Evolutionary conservation across 2,113 vertebrate species (phyloP).

Genomic region (zebrafish (Danio rerio)): DNA sequence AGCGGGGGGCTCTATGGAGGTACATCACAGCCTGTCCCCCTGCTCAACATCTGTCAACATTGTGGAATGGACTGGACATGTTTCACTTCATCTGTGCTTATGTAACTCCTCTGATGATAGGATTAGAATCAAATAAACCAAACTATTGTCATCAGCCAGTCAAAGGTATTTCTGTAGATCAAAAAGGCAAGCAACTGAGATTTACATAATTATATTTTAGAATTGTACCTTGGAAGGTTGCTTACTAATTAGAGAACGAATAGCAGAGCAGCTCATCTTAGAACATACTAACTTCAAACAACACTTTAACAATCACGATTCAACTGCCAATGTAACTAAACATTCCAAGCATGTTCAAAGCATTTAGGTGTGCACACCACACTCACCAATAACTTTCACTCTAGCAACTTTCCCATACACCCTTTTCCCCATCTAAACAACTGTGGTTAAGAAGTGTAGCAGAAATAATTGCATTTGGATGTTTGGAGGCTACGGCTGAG

Average conservation of each 20-base stretch:
- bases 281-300: background rate
- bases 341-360: background rate
- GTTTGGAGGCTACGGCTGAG: slow-evolving; percentile 19
- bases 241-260: background rate
- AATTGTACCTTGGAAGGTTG: background rate
- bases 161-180: background rate
- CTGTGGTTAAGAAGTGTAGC: background rate
- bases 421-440: slow-evolving; percentile 3
- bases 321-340: background rate
- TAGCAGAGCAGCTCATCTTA: background rate
- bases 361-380: background rate
- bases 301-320: background rate
- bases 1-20: slow-evolving; percentile 14
- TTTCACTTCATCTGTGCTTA: background rate
- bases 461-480: slow-evolving; percentile 13
- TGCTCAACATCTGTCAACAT: slow-evolving; percentile 29
- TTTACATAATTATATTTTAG: background rate
- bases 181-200: background rate
- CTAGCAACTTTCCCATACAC: slow-evolving; percentile 5
- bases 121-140: background rate
- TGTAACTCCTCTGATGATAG: background rate
- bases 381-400: background rate
- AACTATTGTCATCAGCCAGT: background rate
- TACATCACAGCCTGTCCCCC: slow-evolving; percentile 23
- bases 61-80: background rate